These are phyloP conservation scores for Apamea crenata DNA, from an alignment of 2,888 invertebrate species.

Conservation along the genomic window DNA sequence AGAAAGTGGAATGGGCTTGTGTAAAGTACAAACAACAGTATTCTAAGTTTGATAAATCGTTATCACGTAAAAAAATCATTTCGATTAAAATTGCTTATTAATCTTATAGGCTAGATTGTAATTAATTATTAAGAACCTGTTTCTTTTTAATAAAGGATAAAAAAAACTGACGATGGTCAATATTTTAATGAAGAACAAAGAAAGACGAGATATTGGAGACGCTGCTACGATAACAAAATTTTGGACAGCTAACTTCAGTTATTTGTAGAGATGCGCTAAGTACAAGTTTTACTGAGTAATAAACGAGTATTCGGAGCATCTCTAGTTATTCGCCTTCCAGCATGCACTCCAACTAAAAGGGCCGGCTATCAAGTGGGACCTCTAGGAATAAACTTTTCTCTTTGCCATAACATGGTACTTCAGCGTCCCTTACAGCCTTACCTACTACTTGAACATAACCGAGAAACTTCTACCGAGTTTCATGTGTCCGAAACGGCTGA, in stretches of 20 bases:
- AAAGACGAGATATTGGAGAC: neutral
- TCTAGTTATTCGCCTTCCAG: constrained; percentile 1
- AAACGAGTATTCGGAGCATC: neutral
- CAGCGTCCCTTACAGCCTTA: constrained; percentile 5
- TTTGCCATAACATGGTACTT: constrained; percentile 37
- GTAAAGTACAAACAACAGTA: too few relatives aligned
- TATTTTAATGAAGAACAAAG: neutral
- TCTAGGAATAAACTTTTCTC: constrained; percentile 55
- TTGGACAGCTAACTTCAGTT: neutral
- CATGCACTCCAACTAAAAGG: constrained; percentile 43
- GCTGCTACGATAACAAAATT: neutral
- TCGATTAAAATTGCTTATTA: too few relatives aligned
- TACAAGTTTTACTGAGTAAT: neutral
- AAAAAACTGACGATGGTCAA: neutral
- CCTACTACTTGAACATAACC: constrained; percentile 24
- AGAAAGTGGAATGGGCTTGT: too few relatives aligned
- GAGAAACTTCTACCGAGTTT: constrained; percentile 22
- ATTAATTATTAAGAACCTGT: too few relatives aligned
- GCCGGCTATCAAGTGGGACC: constrained; percentile 21
- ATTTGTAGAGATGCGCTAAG: neutral
- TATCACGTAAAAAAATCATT: too few relatives aligned
- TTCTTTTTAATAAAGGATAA: too few relatives aligned
- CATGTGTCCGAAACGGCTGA: neutral
- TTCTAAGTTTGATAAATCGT: too few relatives aligned
- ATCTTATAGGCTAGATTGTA: too few relatives aligned